Percentiles rank a stretch among this genome's conserved stretches.
These are phyloP conservation scores for Tortrix viridana DNA, from an alignment of 2,888 invertebrate genomes.

Conservation along the genomic window DNA sequence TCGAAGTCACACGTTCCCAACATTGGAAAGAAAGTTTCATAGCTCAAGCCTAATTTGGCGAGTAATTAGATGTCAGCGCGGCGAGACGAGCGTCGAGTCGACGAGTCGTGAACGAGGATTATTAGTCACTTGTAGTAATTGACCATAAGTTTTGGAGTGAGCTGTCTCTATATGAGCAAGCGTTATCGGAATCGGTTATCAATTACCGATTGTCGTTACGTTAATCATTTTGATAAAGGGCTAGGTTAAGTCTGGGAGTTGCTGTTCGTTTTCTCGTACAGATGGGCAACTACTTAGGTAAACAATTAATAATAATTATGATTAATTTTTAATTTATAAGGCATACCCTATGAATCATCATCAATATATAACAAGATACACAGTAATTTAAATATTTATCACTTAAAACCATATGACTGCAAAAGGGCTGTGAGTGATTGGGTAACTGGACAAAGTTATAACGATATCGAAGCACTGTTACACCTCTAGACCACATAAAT, in stretches of 20 bases:
- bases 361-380: too few relatives aligned
- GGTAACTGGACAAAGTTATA: too few relatives aligned
- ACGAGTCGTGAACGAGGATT: conserved; percentile 53
- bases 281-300: too few relatives aligned
- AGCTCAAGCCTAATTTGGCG: conserved; percentile 62
- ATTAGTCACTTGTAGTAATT: conserved; percentile 48
- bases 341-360: too few relatives aligned
- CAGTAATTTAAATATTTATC: too few relatives aligned
- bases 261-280: too few relatives aligned
- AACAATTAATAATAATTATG: too few relatives aligned
- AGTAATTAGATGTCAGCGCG: conserved; percentile 65
- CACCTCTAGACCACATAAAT: too few relatives aligned
- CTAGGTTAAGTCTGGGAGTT: not conserved
- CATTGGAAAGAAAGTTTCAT: conserved; percentile 53
- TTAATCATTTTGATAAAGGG: conserved; percentile 8
- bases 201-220: conserved; percentile 16
- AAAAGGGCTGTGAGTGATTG: too few relatives aligned
- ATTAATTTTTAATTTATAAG: too few relatives aligned
- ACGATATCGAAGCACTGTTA: too few relatives aligned
- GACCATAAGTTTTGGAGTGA: conserved; percentile 49
- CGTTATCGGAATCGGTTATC: conserved; percentile 45
- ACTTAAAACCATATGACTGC: too few relatives aligned
- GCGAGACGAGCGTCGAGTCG: conserved; percentile 42
- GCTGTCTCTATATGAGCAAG: conserved; percentile 49
- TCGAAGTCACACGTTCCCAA: not conserved